Percentiles rank a stretch among this genome's conserved stretches.
phyloP scores from a whole-genome alignment of 2,888 invertebrate species.

The Nomada ferruginata region DNA sequence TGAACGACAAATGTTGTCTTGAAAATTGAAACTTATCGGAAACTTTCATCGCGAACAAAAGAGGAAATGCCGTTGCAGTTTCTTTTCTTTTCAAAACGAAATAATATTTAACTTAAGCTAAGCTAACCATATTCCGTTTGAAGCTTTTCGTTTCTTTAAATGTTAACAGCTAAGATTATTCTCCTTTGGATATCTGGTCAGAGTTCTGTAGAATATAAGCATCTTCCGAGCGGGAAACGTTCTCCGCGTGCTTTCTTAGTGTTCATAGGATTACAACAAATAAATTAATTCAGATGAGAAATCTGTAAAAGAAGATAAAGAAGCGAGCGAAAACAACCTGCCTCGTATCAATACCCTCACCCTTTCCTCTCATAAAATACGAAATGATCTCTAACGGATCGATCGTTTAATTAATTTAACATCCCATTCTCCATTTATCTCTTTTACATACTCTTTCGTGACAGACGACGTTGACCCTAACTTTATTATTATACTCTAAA shows the following conservation, averaged over 20 bases:
- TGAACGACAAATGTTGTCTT: neutral
- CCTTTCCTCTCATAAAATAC: conserved; percentile 5
- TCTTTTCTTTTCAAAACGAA: neutral
- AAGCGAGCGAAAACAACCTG: conserved; percentile 52
- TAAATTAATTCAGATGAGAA: conserved; percentile 79
- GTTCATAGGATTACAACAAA: conserved; percentile 82
- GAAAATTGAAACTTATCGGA: neutral
- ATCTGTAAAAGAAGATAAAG: conserved; percentile 58
- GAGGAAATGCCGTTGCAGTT: neutral
- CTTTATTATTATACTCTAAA: no score
- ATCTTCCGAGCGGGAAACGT: conserved; percentile 78
- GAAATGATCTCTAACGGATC: neutral
- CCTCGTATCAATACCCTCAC: conserved; percentile 39
- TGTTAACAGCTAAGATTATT: conserved; percentile 25
- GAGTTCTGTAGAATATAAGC: conserved; percentile 76
- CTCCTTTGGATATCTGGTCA: conserved; percentile 75
- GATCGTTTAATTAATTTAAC: neutral
- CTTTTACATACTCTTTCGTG: no score
- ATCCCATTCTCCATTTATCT: neutral
- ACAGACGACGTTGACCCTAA: no score
- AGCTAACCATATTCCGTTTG: neutral
- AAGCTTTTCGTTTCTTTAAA: neutral
- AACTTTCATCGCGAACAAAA: neutral
- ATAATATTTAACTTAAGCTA: neutral
- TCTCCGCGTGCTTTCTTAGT: conserved; percentile 82